Percentiles rank a stretch among this genome's conserved stretches.
phyloP scores from a whole-genome alignment of 2,888 invertebrate genomes.

The Hemistola chrysoprasaria region DNA sequence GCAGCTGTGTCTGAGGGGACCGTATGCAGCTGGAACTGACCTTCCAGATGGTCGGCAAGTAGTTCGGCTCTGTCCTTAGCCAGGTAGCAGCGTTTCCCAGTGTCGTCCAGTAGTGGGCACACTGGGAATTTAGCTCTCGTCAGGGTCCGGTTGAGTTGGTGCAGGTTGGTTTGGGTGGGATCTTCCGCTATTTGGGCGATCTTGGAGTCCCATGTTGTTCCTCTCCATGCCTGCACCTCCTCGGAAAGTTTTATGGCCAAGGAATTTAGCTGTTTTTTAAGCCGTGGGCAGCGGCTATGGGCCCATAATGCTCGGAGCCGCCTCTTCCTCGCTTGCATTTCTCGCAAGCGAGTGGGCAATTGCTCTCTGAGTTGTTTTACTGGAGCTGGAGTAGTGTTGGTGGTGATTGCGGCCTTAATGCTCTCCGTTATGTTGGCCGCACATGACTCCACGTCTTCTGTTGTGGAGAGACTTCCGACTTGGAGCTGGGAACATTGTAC shows the following conservation, averaged over 20 bases:
- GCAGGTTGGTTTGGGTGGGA: neutral
- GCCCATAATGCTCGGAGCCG: neutral
- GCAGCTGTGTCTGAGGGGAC: neutral
- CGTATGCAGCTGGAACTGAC: neutral
- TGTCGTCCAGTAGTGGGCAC: neutral
- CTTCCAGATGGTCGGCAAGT: neutral
- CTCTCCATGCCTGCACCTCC: neutral
- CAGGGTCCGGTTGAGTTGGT: neutral
- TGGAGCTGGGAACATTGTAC: neutral
- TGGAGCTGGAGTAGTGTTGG: neutral
- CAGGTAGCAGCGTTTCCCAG: neutral
- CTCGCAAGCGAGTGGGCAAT: neutral
- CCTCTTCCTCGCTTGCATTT: neutral
- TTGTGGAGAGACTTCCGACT: neutral
- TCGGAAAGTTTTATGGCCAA: neutral
- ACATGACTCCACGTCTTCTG: slow-evolving; percentile 2
- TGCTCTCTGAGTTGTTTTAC: neutral
- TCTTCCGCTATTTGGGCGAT: neutral
- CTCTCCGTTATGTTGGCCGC: neutral
- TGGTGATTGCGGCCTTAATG: neutral
- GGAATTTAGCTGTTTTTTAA: neutral
- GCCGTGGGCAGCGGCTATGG: neutral
- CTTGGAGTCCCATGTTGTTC: neutral
- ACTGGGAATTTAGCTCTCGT: neutral
- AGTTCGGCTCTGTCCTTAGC: neutral